Conservation (phyloP, 2,888 invertebrate species). For the Octodonta nipae region DNA sequence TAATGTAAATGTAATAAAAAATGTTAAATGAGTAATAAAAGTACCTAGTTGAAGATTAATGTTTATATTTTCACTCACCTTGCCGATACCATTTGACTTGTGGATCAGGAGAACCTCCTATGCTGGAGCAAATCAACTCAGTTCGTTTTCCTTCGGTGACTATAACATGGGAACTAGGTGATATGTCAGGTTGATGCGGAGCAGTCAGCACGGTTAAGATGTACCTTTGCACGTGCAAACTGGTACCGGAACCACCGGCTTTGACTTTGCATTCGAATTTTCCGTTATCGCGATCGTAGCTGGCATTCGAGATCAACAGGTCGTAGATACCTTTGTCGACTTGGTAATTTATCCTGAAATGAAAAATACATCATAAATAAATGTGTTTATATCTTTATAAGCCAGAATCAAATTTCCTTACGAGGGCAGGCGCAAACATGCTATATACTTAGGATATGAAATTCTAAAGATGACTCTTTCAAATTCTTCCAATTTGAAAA, state of each 20-base stretch:
- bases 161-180: constrained; percentile 60
- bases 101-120: constrained; percentile 84
- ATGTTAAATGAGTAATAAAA: no score
- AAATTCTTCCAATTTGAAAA: no score
- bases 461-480: no score
- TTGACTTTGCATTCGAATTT: constrained; percentile 81
- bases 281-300: constrained; percentile 82
- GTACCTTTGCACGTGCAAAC: constrained; percentile 71
- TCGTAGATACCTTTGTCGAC: constrained; percentile 77
- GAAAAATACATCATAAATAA: no score
- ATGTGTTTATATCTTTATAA: no score
- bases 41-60: no score
- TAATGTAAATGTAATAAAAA: no score
- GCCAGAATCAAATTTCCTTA: no score
- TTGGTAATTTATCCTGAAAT: constrained; percentile 59
- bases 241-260: constrained; percentile 68
- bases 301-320: constrained; percentile 74
- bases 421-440: no score
- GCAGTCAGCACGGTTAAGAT: constrained; percentile 73
- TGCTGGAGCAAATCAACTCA: constrained; percentile 66
- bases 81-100: constrained; percentile 75
- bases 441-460: no score
- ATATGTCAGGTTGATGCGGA: constrained; percentile 67
- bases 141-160: constrained; percentile 70
- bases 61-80: constrained; percentile 27